Evolutionary conservation across 2,113 vertebrate species (phyloP), one percentile per base, ranked within the genome.

Genomic region (Mus pahari): DNA sequence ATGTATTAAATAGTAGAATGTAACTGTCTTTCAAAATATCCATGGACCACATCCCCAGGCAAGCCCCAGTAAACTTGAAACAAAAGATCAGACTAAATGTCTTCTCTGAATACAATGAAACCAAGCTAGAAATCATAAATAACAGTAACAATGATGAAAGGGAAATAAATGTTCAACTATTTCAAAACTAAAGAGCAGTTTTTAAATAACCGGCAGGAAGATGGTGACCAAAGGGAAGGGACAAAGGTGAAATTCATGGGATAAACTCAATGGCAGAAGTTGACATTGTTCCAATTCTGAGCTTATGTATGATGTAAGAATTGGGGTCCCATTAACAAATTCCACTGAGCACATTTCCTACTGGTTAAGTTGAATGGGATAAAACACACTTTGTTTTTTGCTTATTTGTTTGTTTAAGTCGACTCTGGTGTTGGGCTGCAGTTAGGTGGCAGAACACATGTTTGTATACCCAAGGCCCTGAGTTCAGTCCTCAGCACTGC

Each of bases 21-120:
- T 7, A 10, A 19, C 7, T 45, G 26, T 48, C 68, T 87, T 94
- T 71, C 36, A 45, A 60, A 92, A 58, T 68, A 2, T 1, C 0
- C 28, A 36, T 3, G 36, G 36, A 94, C 60, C 31, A 86, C 28
- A 66, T 11, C 74, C n/a, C 70, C 89, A 62, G 62, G 6, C 33
- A 70, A 79, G 88, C 39, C 68, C 92, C 62, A 58, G 58, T 64
- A 91, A 95, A 89, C 79, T 74, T 64, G 64, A 86, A 66, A 60
- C 87, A 81, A 91, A 11, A 89, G 91, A 75, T 55, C 31, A 89
- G 73, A 48, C 20, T 53, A 14, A 70, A 26, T 55, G 66, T 75
- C 13, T 60, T 91, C 48, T 91, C 82, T 93, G n/a, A 78, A 24
- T 28, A 91, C 7, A 79, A 36, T 2, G 14, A 2, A 62, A 36